Conservation (phyloP, 2,113 vertebrate species). For the Ursus arctos region DNA sequence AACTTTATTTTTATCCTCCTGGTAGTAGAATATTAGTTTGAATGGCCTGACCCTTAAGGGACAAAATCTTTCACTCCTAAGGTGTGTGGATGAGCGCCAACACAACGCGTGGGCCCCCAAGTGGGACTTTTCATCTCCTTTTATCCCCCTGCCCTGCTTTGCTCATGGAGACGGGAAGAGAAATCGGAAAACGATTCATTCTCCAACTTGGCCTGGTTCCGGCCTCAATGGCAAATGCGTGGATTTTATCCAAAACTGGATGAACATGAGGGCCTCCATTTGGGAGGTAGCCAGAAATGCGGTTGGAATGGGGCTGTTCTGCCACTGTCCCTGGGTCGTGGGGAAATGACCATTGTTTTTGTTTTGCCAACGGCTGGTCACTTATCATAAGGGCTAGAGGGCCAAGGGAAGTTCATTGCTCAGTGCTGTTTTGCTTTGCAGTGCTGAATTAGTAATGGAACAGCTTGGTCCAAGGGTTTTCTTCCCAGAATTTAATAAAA, state of each 20-base stretch:
- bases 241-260: not conserved
- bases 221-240: not conserved
- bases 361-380: not conserved
- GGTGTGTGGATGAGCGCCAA: not conserved
- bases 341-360: not conserved
- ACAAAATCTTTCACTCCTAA: not conserved
- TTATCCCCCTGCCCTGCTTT: not conserved
- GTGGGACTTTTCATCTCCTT: not conserved
- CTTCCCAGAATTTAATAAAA: slow-evolving; percentile 27
- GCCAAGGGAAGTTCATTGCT: not conserved
- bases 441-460: slow-evolving; percentile 37
- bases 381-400: not conserved
- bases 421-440: not conserved
- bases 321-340: not conserved
- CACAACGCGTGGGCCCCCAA: rapidly evolving
- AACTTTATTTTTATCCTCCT: not conserved
- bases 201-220: not conserved
- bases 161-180: not conserved
- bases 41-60: too few relatives aligned
- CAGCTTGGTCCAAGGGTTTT: not conserved
- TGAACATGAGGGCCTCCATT: not conserved
- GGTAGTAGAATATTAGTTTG: not conserved
- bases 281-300: not conserved
- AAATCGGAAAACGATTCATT: not conserved
- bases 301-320: not conserved